Evolutionary conservation across 2,888 invertebrate species (phyloP), one percentile per base, ranked within the genome.

Genomic region (Podotricha telesiphe): DNA sequence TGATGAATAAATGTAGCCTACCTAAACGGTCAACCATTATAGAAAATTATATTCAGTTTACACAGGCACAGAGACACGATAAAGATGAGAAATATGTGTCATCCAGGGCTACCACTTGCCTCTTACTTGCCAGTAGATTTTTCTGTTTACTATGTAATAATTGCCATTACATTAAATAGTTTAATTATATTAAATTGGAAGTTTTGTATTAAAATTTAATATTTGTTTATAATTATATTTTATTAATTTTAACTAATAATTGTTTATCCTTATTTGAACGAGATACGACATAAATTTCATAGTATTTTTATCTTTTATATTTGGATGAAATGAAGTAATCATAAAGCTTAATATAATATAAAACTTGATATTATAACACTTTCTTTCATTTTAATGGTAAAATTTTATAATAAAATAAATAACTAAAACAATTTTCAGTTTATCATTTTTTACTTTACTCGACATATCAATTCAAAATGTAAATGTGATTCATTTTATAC

Each of bases 11-110:
- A 28, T 42, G 22, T 79, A 74, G 70, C 86, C 77, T 87, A 93
- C 93, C 93, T 91, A 93, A 91, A 78, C 92, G 92, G 79, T 93
- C 93, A 86, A 93, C 93, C 93, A 93, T 93, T 87, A 84, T 92
- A 76, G 75, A 80, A 84, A 85, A 79, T 80, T 83, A 84, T 82
- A 79, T 86, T 86, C 62, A 70, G 70, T 81, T 82, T 78, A 78
- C 76, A 81, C 74, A 76, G n/a, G 80, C 73, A 76, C 81, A 79
- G 79, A 82, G 80, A 72, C 70, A 72, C 70, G 69, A 68, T 70
- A 68, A 67, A 67, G 69, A 69, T 67, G 58, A 67, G 68, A 71
- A 70, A 73, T 68, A 70, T 73, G 73, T 74, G 74, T 74, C 74
- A 74, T 72, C 68, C 56, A 61, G 50, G 63, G 51, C 53, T 62